Evolutionary conservation across 2,888 invertebrate genomes (phyloP), one percentile per base, ranked within the genome.

Genomic region (Cerastoderma edule): DNA sequence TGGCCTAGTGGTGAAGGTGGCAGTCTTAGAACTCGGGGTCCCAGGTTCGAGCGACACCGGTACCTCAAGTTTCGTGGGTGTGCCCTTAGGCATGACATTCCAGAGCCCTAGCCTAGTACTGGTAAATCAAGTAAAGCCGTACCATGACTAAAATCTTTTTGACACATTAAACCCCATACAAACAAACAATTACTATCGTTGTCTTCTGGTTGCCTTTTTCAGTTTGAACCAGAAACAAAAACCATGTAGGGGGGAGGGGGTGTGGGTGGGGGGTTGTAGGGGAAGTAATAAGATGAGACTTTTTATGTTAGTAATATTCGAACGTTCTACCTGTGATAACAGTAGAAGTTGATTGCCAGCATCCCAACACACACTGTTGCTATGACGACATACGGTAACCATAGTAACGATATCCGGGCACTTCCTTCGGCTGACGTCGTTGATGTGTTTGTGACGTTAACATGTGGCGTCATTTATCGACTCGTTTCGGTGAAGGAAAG

Each of bases 351-450:
- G 53, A 84, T 63, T 16, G 77, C 85, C 33, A 88, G 72, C 60
- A 84, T 83, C 22, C 68, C 70, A 46, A 88, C 46, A 67, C 85
- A 88, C 35, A 80, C 72, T 1, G 82, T 54, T 1, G 86, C 83
- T 33, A 88, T 86, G 22, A 78, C 44, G 32, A 87, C 83, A 63
- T 88, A 85, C 19, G 87, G 87, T 68, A 88, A 66, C 87, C 87
- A 88, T 77, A 88, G 73, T 39, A 83, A 80, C 50, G 75, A 68
- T n/a, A n/a, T n/a, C 67, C 60, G 24, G 39, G 57, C 24, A 19
- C 57, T 30, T 44, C 33, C 22, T 60, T 39, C 60, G 35, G 67
- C 22, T 28, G 32, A 50, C 44, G 63, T 39, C 35, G 39, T 46
- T 24, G 63, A 64, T 16, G 71, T 64, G 19, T 67, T 46, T 67